phyloP scores from a whole-genome alignment of 1,140 invertebrate genomes.

The Polypedilum pembai region DNA sequence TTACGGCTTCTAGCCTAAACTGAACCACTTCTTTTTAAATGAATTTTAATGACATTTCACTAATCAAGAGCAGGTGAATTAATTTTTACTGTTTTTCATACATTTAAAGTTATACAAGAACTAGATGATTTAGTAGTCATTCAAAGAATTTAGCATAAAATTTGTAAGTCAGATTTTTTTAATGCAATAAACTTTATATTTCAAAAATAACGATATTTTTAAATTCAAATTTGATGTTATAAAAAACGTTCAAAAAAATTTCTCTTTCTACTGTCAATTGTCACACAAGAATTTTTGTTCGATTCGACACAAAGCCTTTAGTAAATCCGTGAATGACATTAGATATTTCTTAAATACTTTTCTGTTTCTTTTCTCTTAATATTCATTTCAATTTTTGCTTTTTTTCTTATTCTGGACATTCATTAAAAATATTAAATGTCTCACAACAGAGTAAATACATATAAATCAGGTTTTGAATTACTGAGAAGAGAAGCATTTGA shows the following conservation, averaged over 20 bases:
- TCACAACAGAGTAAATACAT: not conserved
- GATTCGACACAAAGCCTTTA: not conserved
- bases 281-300: too few relatives aligned
- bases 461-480: conserved; percentile 27
- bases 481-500: not conserved
- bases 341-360: not conserved
- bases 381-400: not conserved
- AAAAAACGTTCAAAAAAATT: too few relatives aligned
- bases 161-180: too few relatives aligned
- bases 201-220: too few relatives aligned
- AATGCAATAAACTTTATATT: too few relatives aligned
- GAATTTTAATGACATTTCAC: conserved; percentile 5
- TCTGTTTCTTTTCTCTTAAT: not conserved
- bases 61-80: conserved; percentile 7
- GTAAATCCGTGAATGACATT: conserved; percentile 7
- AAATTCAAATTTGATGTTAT: too few relatives aligned
- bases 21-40: not conserved
- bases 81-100: not conserved
- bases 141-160: too few relatives aligned
- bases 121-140: not conserved
- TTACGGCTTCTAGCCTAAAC: not conserved
- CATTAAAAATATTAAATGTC: not conserved
- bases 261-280: too few relatives aligned
- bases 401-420: conserved; percentile 20
- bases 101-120: not conserved